Percentiles rank a stretch among this genome's conserved stretches.
phyloP scores from a whole-genome alignment of 2,113 vertebrate genomes.

The Ceratotherium simum region DNA sequence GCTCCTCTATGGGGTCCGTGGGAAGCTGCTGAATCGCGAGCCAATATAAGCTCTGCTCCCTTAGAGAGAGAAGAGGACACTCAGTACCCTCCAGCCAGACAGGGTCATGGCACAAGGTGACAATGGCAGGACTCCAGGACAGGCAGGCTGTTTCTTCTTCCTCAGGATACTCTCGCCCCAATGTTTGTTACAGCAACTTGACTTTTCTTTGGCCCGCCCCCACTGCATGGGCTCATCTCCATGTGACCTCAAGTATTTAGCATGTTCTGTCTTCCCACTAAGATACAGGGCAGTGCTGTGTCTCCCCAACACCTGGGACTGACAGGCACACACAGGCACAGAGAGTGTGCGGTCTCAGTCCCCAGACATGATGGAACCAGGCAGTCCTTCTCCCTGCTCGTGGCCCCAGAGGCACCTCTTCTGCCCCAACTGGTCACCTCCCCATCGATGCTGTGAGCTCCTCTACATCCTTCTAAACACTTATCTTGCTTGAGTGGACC shows the following conservation, averaged over 20 bases:
- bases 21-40: conserved; percentile 99
- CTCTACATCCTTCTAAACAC: not conserved
- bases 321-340: not conserved
- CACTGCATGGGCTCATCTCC: not conserved
- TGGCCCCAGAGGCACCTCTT: not conserved
- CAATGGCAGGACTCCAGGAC: fast-evolving
- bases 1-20: conserved; percentile 97
- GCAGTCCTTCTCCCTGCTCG: not conserved
- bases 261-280: too few species aligned
- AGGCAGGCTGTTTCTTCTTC: too few species aligned
- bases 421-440: not conserved
- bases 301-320: not conserved
- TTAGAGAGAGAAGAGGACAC: conserved; percentile 70
- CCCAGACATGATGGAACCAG: not conserved
- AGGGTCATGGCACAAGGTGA: not conserved
- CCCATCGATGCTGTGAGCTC: not conserved
- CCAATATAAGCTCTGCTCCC: conserved; percentile 99
- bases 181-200: not conserved
- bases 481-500: not conserved
- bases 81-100: not conserved
- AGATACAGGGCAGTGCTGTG: not conserved
- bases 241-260: fast-evolving
- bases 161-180: fast-evolving
- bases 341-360: fast-evolving
- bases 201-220: not conserved